Base-by-base conservation (phyloP, 2,797 vertebrate genomes). In the Podargus strigoides region DNA sequence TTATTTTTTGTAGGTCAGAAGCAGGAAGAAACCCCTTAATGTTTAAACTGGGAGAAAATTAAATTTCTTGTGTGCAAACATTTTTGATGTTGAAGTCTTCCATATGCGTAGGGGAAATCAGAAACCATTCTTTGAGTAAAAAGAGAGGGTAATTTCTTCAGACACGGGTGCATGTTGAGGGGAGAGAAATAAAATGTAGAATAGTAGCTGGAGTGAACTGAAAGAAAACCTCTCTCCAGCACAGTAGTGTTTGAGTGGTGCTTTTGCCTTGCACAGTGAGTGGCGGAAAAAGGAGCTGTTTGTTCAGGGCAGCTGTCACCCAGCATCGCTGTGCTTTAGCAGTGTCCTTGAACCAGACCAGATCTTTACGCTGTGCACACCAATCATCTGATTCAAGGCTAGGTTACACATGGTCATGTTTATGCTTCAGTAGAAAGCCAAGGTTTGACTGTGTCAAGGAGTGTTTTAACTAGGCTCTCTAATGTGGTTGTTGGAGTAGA, bases 1-100 rank as follows among this genome's bases (percentile, higher is more conserved):
- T 91, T 86, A 34, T 53, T 93, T 93, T 84, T 79, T 68, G 42
- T 76, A 49, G 74, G 74, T 94, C 90, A 93, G 90, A 87, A 92
- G 42, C 63, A 74, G 86, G 53, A 89, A 74, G 70, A 93, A 92
- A 95, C 60, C 12, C 21, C n/a, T 30, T 49, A n/a, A 20, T 79
- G 60, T 89, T 95, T 92, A 77, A 80, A 77, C 22, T 34, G 46
- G 28, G 75, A 77, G 84, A 87, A 93, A 89, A 32, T 70, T 36
- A 74, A 68, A 77, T 62, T 63, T 60, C n/a, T 94, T 0, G 0
- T 26, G 23, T 21, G 34, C 49, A 88, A 87, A 63, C 28, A 9
- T 39, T 89, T 90, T 67, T 76, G 32, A 74, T 84, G 47, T 64
- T 68, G 3, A 90, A 66, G 39, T 70, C 81, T 77, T 46, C 34